Conservation (phyloP, 2,113 vertebrate genomes). For the Peucedramus taeniatus region DNA sequence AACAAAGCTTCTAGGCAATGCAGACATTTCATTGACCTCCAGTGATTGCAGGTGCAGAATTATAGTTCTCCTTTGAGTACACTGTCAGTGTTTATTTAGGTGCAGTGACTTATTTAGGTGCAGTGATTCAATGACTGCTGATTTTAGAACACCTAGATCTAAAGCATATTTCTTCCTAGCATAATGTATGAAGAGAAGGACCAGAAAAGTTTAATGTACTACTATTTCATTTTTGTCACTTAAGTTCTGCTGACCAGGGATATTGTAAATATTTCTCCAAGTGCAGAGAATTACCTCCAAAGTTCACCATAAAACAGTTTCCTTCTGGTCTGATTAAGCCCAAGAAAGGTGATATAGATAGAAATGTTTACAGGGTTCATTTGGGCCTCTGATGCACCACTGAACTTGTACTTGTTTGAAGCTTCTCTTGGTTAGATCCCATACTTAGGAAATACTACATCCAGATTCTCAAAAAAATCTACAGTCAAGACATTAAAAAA, state of each 20-base stretch:
- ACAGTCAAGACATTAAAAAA: not conserved
- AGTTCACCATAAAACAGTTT: not conserved
- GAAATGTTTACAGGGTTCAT: not conserved
- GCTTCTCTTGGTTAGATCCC: not conserved
- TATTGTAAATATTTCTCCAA: not conserved
- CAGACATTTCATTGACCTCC: constrained; percentile 46
- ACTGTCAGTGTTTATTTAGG: constrained; percentile 38
- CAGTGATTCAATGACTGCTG: constrained; percentile 4
- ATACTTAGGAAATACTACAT: not conserved
- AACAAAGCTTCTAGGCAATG: constrained; percentile 31
- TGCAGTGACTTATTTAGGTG: not conserved
- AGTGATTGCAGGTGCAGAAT: constrained; percentile 30
- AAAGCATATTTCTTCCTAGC: not conserved
- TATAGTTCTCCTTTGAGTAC: constrained; percentile 40
- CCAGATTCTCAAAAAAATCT: not conserved
- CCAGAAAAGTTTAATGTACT: not conserved
- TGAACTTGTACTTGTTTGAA: not conserved
- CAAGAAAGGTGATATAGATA: not conserved
- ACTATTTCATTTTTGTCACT: not conserved
- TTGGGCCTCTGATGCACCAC: not conserved
- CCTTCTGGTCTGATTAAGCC: not conserved
- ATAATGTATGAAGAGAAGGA: not conserved
- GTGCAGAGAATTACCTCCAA: not conserved
- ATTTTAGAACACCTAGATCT: not conserved
- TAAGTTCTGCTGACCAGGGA: not conserved